These are phyloP conservation scores for Amphipyra tragopoginis DNA, from an alignment of 2,888 invertebrate genomes.

Conservation along the genomic window DNA sequence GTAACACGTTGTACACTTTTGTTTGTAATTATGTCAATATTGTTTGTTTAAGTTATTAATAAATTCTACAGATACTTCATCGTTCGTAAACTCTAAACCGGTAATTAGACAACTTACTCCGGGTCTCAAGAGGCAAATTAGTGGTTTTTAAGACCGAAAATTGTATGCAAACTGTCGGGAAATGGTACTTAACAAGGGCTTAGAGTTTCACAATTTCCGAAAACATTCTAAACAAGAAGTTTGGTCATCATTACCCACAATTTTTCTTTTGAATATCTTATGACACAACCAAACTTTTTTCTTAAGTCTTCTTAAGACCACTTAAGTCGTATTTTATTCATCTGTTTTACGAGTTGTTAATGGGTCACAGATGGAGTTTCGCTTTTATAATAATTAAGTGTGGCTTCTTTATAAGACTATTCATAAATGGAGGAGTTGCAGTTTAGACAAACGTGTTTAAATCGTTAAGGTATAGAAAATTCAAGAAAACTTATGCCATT, in stretches of 20 bases:
- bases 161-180: slow-evolving; percentile 16
- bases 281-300: slow-evolving; percentile 24
- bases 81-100: neutral
- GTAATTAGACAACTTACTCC: slow-evolving; percentile 22
- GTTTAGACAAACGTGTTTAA: no score
- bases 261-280: slow-evolving; percentile 57
- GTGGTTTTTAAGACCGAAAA: slow-evolving; percentile 15
- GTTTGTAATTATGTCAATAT: no score
- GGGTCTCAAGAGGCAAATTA: slow-evolving; percentile 28
- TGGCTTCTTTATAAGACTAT: neutral
- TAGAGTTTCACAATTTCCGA: slow-evolving; percentile 36
- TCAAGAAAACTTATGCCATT: no score
- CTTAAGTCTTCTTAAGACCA: slow-evolving; percentile 1
- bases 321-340: slow-evolving; percentile 36
- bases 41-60: no score
- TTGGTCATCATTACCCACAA: slow-evolving; percentile 29
- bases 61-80: no score
- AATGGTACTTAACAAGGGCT: slow-evolving; percentile 10
- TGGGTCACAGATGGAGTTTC: slow-evolving; percentile 15
- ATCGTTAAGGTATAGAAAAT: no score
- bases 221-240: slow-evolving; percentile 44
- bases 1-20: no score
- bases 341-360: slow-evolving; percentile 28
- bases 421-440: no score
- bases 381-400: neutral